Evolutionary conservation across 64 coral and sea anemone species (phyloP), one percentile per base, ranked within the genome.

Genomic region (Orbicella faveolata): DNA sequence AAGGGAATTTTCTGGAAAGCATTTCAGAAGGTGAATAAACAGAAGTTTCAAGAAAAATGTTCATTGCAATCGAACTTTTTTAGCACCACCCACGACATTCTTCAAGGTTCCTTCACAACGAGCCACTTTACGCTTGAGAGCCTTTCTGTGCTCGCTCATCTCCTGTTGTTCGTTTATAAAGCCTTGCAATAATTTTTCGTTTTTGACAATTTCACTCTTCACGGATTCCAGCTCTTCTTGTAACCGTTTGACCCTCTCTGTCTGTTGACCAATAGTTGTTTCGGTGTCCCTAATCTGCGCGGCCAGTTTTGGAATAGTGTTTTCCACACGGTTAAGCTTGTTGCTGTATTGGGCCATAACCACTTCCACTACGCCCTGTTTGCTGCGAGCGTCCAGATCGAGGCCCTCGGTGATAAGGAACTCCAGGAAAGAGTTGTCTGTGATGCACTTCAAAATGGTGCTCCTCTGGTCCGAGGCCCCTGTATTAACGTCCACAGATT

Each of bases 361-460:
- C 37, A 85, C 82, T 19, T 85, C 41, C 6, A 85, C 82, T 36
- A 85, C 82, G 36, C 65, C 65, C 64, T 73, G 70, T 25, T 85
- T 70, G 65, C 64, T 85, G 15, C 35, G 66, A 12, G 82, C 25
- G 44, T 85, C 82, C 36, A 85, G 65, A 23, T 85, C 82, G 23
- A 85, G 82, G 21, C 82, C 82, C 65, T 85, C 82, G 64, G 41
- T 85, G 44, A 85, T 85, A 21, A 85, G 82, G 64, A 85, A 85
- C 82, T 85, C 82, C 20, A 85, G 20, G 36, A 85, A 85, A 6
- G 82, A 72, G 66, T 85, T 85, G 65, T 85, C 82, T 70, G 82
- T 85, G 61, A 85, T 85, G 65, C 82, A 85, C 64, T 73, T 85
- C 23, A 85, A 85, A 30, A 85, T 85, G n/a, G 82, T 85, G 37